These are phyloP conservation scores for Eilema sororculum DNA, from an alignment of 2,888 invertebrate genomes.

Conservation along the genomic window DNA sequence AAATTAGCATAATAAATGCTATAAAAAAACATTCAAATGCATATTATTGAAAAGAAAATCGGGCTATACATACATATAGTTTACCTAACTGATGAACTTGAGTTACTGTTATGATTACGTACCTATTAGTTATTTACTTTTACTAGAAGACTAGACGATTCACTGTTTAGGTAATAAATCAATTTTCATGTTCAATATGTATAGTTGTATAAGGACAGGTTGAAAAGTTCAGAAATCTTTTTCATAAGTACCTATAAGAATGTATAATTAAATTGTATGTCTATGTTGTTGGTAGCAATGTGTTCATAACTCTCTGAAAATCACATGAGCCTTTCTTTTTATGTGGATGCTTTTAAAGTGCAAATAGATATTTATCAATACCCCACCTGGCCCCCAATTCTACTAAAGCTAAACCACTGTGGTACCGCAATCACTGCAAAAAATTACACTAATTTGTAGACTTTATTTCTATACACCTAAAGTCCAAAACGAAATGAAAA, in stretches of 20 bases:
- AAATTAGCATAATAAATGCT: no score
- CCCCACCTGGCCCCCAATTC: no score
- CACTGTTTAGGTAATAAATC: not conserved
- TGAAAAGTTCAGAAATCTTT: not conserved
- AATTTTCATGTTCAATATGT: not conserved
- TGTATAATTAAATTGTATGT: not conserved
- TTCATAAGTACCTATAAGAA: not conserved
- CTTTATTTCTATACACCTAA: no score
- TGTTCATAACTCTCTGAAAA: not conserved
- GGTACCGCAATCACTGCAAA: no score
- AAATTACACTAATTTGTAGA: no score
- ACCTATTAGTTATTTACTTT: not conserved
- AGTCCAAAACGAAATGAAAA: no score
- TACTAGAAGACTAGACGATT: not conserved
- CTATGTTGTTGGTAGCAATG: conserved; percentile 4
- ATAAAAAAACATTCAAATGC: no score
- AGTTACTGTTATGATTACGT: not conserved
- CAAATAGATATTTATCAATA: not conserved
- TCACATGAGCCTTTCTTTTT: not conserved
- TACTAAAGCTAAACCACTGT: no score
- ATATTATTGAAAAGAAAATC: not conserved
- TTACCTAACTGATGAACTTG: not conserved
- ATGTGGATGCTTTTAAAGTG: not conserved
- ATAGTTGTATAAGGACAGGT: not conserved
- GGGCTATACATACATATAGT: not conserved